Evolutionary conservation across 1,140 invertebrate species (phyloP).

Genomic region (Diachasma alloeum): DNA sequence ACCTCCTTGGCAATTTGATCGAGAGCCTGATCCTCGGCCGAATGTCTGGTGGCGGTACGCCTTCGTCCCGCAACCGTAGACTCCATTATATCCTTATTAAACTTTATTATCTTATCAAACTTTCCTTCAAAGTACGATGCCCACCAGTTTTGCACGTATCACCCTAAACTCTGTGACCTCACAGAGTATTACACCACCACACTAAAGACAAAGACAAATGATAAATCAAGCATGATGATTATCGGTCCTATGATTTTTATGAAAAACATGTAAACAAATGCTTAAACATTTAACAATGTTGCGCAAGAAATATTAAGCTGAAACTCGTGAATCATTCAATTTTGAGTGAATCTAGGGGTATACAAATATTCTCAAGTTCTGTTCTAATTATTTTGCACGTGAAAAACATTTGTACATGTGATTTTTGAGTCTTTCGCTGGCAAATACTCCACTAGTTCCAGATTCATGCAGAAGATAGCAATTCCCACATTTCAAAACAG

Average conservation of each 20-base stretch:
- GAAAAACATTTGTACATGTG: too few species aligned
- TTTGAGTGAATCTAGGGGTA: too few species aligned
- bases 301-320: too few species aligned
- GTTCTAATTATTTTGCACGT: too few species aligned
- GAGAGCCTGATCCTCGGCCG: conserved; percentile 86
- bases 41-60: conserved; percentile 75
- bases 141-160: conserved; percentile 14
- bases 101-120: conserved; percentile 21
- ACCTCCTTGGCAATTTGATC: conserved; percentile 92
- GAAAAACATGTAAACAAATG: not conserved
- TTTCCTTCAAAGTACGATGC: conserved; percentile 10
- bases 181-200: conserved; percentile 41
- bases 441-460: too few species aligned
- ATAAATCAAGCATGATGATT: not conserved
- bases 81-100: conserved; percentile 63
- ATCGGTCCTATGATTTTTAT: not conserved
- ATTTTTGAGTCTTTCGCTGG: too few species aligned
- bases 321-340: too few species aligned
- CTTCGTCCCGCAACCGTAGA: conserved; percentile 74
- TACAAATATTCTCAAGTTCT: too few species aligned
- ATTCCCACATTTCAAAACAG: too few species aligned
- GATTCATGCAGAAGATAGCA: too few species aligned
- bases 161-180: conserved; percentile 33
- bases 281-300: too few species aligned
- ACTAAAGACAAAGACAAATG: conserved; percentile 37